A percentile compares a stretch with the other conserved stretches of the same genome.
Evolutionary conservation across 2,797 vertebrate species (phyloP).

Genomic region (Trichosurus vulpecula): DNA sequence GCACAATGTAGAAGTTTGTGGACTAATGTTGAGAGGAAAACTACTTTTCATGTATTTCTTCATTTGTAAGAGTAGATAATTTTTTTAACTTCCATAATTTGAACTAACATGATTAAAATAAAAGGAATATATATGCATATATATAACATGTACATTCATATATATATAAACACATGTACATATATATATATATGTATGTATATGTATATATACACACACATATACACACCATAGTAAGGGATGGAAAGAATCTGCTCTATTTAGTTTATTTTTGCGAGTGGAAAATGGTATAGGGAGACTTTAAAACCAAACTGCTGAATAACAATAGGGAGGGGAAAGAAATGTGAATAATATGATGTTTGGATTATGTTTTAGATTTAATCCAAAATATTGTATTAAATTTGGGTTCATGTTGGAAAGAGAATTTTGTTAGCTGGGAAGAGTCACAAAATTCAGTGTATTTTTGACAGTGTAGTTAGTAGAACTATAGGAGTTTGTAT

Average conservation of each 20-base stretch:
- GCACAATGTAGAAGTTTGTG: not conserved
- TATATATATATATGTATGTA: too few relatives aligned
- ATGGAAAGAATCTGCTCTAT: slow-evolving; percentile 24
- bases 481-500: not conserved
- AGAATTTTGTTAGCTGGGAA: slow-evolving; percentile 3
- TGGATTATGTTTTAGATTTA: not conserved
- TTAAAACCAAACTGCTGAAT: not conserved
- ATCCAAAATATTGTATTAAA: not conserved
- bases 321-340: not conserved
- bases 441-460: not conserved
- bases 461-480: slow-evolving; percentile 14
- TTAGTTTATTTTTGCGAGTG: slow-evolving; percentile 35
- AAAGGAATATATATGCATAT: too few relatives aligned
- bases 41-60: not conserved
- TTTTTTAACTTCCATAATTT: slow-evolving; percentile 40
- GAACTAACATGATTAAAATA: slow-evolving; percentile 7
- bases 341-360: slow-evolving; percentile 3
- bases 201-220: too few relatives aligned
- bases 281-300: not conserved
- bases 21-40: not conserved
- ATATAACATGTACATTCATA: too few relatives aligned
- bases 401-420: not conserved
- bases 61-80: not conserved
- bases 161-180: too few relatives aligned
- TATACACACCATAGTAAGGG: too few relatives aligned